Conservation (phyloP, 2,113 vertebrate genomes). For the Sebastes schlegelii region DNA sequence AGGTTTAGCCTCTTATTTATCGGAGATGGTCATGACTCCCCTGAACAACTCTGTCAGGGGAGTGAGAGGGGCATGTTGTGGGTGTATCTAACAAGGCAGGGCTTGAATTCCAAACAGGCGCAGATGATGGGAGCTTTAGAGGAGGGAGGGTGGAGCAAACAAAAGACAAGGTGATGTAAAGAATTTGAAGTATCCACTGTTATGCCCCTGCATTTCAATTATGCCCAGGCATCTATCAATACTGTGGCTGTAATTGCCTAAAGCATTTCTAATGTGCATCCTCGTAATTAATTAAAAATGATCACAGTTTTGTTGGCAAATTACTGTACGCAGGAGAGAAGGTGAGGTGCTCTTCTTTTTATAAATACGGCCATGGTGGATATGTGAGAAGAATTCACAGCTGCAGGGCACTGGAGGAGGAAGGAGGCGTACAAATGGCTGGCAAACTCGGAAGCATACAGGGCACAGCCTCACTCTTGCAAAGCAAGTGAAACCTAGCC, state of each 20-base stretch:
- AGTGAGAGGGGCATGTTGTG: conserved; percentile 61
- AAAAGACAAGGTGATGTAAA: conserved; percentile 59
- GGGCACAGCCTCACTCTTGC: conserved; percentile 42
- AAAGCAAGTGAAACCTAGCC: conserved; percentile 35
- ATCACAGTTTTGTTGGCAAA: conserved; percentile 89
- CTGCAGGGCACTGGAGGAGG: conserved; percentile 59
- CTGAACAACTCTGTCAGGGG: conserved; percentile 58
- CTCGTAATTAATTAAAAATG: conserved; percentile 90
- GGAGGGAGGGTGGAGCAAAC: conserved; percentile 42
- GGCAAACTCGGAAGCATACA: conserved; percentile 51
- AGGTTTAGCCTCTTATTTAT: conserved; percentile 64
- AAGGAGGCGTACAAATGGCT: conserved; percentile 63
- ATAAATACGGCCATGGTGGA: conserved; percentile 31
- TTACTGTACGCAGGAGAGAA: conserved; percentile 79
- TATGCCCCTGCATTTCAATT: conserved; percentile 80
- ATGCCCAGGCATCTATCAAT: conserved; percentile 84
- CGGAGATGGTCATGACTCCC: conserved; percentile 55
- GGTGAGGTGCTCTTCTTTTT: conserved; percentile 49
- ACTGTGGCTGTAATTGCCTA: conserved; percentile 87
- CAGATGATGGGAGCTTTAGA: conserved; percentile 31
- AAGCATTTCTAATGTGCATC: conserved; percentile 87
- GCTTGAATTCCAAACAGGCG: conserved; percentile 62
- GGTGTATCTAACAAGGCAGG: conserved; percentile 37
- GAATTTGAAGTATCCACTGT: conserved; percentile 51
- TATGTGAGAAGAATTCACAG: conserved; percentile 69